A percentile compares a stretch with the other conserved stretches of the same genome.
phyloP scores from a whole-genome alignment of 2,797 vertebrate genomes.

The Acropternis orthonyx region DNA sequence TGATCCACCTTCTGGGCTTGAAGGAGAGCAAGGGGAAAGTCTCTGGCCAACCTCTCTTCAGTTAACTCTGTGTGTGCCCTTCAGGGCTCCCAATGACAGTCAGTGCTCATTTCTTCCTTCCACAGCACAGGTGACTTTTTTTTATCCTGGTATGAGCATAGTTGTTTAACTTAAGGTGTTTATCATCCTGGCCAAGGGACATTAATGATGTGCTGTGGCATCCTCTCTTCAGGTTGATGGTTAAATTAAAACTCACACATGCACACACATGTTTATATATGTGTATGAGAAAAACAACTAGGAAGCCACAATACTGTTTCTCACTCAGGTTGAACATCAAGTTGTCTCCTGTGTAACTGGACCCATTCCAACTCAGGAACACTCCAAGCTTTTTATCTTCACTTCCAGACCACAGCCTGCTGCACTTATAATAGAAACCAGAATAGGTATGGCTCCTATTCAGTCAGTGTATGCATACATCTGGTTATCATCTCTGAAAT shows the following conservation, averaged over 20 bases:
- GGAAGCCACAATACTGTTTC: background rate
- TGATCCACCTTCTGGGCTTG: background rate
- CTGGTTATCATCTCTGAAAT: background rate
- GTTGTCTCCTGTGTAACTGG: background rate
- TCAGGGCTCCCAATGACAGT: background rate
- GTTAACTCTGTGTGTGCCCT: fast-evolving
- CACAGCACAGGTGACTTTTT: background rate
- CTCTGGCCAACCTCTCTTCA: background rate
- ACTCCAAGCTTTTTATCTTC: background rate
- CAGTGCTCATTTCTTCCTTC: background rate
- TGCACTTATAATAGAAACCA: background rate
- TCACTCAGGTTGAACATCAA: background rate
- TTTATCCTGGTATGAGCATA: background rate
- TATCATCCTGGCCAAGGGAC: background rate
- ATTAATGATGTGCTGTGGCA: background rate
- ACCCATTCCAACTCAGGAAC: background rate
- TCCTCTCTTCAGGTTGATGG: background rate
- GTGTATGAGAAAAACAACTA: background rate
- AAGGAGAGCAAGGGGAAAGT: background rate
- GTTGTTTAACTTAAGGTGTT: background rate
- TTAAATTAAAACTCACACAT: background rate
- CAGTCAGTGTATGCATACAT: background rate
- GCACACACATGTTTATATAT: background rate
- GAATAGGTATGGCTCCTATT: background rate
- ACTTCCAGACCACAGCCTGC: background rate